Conservation (phyloP, 1,140 invertebrate species). For the Pachyrhynchus sulphureomaculatus region DNA sequence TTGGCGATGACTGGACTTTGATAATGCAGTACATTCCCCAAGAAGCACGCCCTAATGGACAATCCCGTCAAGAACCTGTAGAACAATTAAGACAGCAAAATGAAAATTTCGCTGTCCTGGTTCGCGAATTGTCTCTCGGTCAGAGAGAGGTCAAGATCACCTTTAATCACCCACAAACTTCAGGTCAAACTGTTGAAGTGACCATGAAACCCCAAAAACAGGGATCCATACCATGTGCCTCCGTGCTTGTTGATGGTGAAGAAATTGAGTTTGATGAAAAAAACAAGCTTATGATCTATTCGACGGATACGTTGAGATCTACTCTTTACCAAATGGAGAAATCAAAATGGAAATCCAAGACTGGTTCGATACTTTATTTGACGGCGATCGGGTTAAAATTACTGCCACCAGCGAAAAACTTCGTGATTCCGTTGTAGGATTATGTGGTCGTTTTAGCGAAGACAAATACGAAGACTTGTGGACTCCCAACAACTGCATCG, state of each 20-base stretch:
- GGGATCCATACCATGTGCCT: constrained; percentile 23
- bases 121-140: constrained; percentile 41
- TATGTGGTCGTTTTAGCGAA: constrained; percentile 65
- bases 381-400: constrained; percentile 57
- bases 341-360: constrained; percentile 54
- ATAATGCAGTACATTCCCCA: constrained; percentile 56
- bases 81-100: constrained; percentile 46
- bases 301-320: constrained; percentile 54
- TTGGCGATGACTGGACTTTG: constrained; percentile 59
- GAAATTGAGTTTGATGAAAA: constrained; percentile 38
- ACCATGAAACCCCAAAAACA: constrained; percentile 36
- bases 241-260: constrained; percentile 48
- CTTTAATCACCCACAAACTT: constrained; percentile 23
- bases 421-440: constrained; percentile 58
- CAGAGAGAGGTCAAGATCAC: constrained; percentile 53
- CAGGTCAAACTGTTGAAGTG: constrained; percentile 42
- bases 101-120: constrained; percentile 49
- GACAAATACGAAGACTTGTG: constrained; percentile 59
- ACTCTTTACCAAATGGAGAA: constrained; percentile 53
- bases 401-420: constrained; percentile 50
- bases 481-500: constrained; percentile 58
- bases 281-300: constrained; percentile 35
- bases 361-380: constrained; percentile 56
- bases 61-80: constrained; percentile 37
- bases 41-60: constrained; percentile 37